These are phyloP conservation scores for Myrmophylax atrothorax DNA, from an alignment of 2,113 vertebrate species.

Conservation along the genomic window DNA sequence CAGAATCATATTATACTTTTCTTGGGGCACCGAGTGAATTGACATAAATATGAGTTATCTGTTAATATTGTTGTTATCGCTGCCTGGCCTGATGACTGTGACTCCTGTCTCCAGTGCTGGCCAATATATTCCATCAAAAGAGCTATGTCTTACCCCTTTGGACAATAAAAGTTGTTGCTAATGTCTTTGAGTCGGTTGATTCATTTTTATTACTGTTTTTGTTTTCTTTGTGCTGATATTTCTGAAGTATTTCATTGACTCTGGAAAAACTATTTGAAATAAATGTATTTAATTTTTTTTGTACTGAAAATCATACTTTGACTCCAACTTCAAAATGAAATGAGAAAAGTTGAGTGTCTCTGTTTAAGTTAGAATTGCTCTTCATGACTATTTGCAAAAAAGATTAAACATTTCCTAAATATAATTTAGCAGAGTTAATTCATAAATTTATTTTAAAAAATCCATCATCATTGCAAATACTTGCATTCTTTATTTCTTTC, in stretches of 20 bases:
- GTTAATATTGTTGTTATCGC: slow-evolving; percentile 18
- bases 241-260: neutral
- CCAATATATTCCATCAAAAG: neutral
- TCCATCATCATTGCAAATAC: neutral
- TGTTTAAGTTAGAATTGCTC: neutral
- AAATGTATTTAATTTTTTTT: neutral
- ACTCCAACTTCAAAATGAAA: neutral
- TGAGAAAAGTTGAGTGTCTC: neutral
- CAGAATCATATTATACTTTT: neutral
- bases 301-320: neutral
- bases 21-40: neutral
- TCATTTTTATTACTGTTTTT: slow-evolving; percentile 5
- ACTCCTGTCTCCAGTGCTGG: neutral
- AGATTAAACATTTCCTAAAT: neutral
- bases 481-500: neutral
- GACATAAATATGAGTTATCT: slow-evolving; percentile 52
- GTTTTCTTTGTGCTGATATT: neutral
- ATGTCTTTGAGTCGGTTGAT: neutral
- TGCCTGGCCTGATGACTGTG: neutral
- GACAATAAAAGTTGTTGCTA: neutral
- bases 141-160: neutral
- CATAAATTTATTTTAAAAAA: neutral
- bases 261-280: neutral
- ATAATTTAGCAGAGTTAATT: neutral
- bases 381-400: neutral